These are phyloP conservation scores for Pandemis heparana DNA, from an alignment of 2,888 invertebrate genomes.

Conservation along the genomic window DNA sequence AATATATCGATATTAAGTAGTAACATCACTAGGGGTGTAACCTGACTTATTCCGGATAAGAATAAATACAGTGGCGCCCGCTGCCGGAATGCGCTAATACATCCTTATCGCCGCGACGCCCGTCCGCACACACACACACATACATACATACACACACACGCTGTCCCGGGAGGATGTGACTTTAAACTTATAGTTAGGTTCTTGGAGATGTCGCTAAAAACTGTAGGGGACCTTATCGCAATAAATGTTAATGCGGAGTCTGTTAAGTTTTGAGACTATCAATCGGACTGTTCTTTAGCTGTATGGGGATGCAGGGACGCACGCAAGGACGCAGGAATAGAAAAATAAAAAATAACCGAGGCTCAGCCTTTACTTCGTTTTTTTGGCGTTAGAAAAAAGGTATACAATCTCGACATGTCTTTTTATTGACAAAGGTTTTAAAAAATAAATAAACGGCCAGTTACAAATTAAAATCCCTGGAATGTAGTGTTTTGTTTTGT, in stretches of 20 bases:
- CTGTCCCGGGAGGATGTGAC: slow-evolving; percentile 46
- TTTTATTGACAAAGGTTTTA: too few relatives aligned
- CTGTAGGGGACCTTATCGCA: background rate
- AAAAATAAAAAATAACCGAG: too few relatives aligned
- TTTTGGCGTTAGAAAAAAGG: too few relatives aligned
- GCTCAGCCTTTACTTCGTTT: too few relatives aligned
- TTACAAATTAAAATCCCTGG: too few relatives aligned
- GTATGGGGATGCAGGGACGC: too few relatives aligned
- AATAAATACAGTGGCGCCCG: slow-evolving; percentile 82
- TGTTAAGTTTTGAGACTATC: background rate
- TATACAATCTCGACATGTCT: too few relatives aligned
- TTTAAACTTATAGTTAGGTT: slow-evolving; percentile 41
- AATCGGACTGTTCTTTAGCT: too few relatives aligned
- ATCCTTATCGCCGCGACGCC: slow-evolving; percentile 78
- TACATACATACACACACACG: slow-evolving; percentile 54
- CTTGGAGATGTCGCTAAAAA: slow-evolving; percentile 27
- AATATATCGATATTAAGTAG: slow-evolving; percentile 9
- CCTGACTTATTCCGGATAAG: slow-evolving; percentile 84
- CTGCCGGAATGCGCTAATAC: slow-evolving; percentile 83
- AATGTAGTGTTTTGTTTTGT: too few relatives aligned
- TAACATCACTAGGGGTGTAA: slow-evolving; percentile 80
- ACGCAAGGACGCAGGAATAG: too few relatives aligned
- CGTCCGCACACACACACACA: slow-evolving; percentile 54
- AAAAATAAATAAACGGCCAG: too few relatives aligned
- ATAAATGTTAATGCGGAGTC: background rate